Conservation (phyloP, 2,888 invertebrate genomes). For the Lasioglossum zephyrum region DNA sequence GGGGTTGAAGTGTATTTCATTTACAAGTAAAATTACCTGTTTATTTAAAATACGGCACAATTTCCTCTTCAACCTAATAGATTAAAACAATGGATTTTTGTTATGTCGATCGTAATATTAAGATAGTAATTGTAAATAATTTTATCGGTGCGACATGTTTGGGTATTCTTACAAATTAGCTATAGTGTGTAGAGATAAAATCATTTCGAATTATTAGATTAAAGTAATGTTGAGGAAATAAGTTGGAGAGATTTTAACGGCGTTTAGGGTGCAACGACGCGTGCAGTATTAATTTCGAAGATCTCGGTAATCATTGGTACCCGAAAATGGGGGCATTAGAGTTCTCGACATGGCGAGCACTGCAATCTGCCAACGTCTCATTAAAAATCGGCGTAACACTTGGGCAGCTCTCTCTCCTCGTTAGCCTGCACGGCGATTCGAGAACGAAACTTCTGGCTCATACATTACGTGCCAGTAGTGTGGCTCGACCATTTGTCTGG, state of each 20-base stretch:
- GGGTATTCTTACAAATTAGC: no score
- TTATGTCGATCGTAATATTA: no score
- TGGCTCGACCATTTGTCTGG: slow-evolving; percentile 2
- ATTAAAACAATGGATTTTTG: no score
- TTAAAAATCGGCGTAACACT: slow-evolving; percentile 7
- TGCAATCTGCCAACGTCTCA: slow-evolving; percentile 8
- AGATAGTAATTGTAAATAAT: no score
- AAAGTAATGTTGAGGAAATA: neutral
- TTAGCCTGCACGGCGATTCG: neutral
- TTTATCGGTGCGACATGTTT: no score
- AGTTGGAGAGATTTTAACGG: neutral
- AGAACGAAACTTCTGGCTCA: neutral
- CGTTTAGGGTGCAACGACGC: neutral
- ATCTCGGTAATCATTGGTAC: neutral
- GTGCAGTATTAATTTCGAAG: neutral
- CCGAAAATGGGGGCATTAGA: neutral
- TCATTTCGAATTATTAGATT: no score
- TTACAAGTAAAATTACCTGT: no score
- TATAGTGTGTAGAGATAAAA: no score
- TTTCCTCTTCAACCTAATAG: no score
- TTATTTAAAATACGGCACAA: no score
- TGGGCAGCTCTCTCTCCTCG: neutral
- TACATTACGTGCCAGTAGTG: slow-evolving; percentile 26
- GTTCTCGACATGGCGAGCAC: neutral
- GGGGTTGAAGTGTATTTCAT: no score